Evolutionary conservation across 2,888 invertebrate species (phyloP), one percentile per base, ranked within the genome.

Genomic region (Nomada ferruginata): DNA sequence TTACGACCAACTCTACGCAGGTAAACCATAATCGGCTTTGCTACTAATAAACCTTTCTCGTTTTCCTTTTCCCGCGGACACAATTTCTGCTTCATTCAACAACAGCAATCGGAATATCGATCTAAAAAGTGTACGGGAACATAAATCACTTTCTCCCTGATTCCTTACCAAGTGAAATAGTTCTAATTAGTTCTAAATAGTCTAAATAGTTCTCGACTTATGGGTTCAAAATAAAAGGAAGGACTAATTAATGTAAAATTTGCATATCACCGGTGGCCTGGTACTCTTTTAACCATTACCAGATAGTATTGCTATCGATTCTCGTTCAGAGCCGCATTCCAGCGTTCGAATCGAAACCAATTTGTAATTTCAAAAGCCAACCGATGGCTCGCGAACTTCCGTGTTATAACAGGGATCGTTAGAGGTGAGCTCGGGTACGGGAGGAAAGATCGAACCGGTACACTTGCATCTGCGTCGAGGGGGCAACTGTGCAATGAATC

Each of bases 401-500:
- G 5, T 1, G 5, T 52, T 23, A n/a, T 20, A 15, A 11, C 11
- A 18, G 52, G 5, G 20, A 47, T 29, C 42, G 42, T 60, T 60
- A 61, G 20, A 47, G 68, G 9, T 20, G 66, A 63, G 18, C 47
- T 61, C 47, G 69, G 57, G 59, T 44, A 47, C 69, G 69, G 69
- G 69, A 65, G 47, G 60, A 70, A 71, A 61, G 66, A 18, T 4
- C 47, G 65, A 69, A 76, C 26, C 52, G 55, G 50, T 71, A 78
- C 70, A 60, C 53, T 71, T 20, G 47, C 61, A 50, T 70, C 68
- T 26, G 10, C 64, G 53, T 18, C 9, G 57, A 52, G 18, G 55
- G 61, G 15, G 55, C 47, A 71, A 55, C 68, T 50, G 47, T 4
- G 70, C 78, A 63, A 79, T 73, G 81, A 81, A 74, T 81, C 69